Percentiles rank a stretch among this genome's conserved stretches.
phyloP scores from a whole-genome alignment of 2,113 vertebrate species.

The Pimephales promelas region DNA sequence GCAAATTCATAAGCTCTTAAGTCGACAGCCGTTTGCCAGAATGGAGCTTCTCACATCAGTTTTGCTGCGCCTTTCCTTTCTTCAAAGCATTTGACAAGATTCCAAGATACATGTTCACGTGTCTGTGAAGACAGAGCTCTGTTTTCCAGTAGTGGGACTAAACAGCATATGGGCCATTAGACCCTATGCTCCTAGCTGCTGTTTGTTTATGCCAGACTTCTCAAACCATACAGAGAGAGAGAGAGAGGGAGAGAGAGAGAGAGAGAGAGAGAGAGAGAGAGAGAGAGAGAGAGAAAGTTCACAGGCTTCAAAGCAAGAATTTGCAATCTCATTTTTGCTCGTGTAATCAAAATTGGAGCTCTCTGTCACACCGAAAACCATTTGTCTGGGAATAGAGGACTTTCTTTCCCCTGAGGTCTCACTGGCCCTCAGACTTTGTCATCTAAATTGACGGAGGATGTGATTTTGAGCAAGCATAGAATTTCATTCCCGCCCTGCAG shows the following conservation, averaged over 20 bases:
- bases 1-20: not conserved
- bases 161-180: slow-evolving; percentile 4
- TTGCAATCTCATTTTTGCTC: slow-evolving; percentile 43
- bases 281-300: not conserved
- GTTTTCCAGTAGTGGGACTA: not conserved
- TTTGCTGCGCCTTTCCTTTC: not conserved
- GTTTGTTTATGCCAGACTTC: slow-evolving; percentile 12
- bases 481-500: slow-evolving; percentile 30
- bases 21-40: not conserved
- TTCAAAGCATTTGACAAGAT: not conserved
- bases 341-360: slow-evolving; percentile 35
- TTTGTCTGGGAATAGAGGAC: slow-evolving; percentile 35
- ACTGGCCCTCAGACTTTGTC: slow-evolving; percentile 21
- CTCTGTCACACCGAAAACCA: slow-evolving; percentile 17
- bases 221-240: slow-evolving; percentile 22
- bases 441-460: slow-evolving; percentile 27
- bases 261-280: slow-evolving; percentile 14
- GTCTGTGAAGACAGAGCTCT: not conserved
- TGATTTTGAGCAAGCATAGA: slow-evolving; percentile 5
- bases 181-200: not conserved
- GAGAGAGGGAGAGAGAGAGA: not conserved
- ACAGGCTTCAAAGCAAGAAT: slow-evolving; percentile 5
- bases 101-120: not conserved
- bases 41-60: not conserved
- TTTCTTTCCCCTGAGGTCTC: not conserved